Percentiles rank a stretch among this genome's conserved stretches.
phyloP scores from a whole-genome alignment of 1,140 invertebrate genomes.

The Bombus picipes region DNA sequence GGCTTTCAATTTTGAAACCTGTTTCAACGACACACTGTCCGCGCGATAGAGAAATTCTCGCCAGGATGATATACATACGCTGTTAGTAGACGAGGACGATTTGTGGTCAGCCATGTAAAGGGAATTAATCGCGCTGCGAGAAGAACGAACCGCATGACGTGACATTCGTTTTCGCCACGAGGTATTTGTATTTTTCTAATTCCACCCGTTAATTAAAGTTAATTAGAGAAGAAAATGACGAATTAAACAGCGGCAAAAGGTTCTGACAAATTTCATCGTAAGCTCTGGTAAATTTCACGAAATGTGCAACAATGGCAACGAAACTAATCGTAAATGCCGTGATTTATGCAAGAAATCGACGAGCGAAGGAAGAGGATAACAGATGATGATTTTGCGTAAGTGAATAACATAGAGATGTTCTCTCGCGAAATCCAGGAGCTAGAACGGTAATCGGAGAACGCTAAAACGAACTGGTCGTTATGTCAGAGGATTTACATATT shows the following conservation, averaged over 20 bases:
- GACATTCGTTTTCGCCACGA: not conserved
- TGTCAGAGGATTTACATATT: slow-evolving; percentile 64
- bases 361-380: slow-evolving; percentile 14
- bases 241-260: not conserved
- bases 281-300: not conserved
- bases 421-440: slow-evolving; percentile 18
- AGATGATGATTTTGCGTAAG: not conserved
- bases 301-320: not conserved
- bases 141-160: not conserved
- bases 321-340: not conserved
- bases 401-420: slow-evolving; percentile 14
- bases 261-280: not conserved
- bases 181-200: slow-evolving; percentile 2
- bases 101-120: slow-evolving; percentile 12
- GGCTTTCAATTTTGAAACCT: not conserved
- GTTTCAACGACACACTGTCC: not conserved
- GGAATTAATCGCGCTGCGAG: slow-evolving; percentile 4
- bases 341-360: not conserved
- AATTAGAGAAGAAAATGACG: not conserved
- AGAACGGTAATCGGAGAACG: slow-evolving; percentile 43
- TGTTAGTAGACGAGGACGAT: slow-evolving; percentile 1
- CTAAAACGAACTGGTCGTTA: slow-evolving; percentile 58
- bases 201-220: not conserved
- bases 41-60: slow-evolving; percentile 6
- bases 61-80: not conserved